Percentiles rank a stretch among this genome's conserved stretches.
phyloP scores from a whole-genome alignment of 2,797 vertebrate species.

The Platyrinchus mystaceus region DNA sequence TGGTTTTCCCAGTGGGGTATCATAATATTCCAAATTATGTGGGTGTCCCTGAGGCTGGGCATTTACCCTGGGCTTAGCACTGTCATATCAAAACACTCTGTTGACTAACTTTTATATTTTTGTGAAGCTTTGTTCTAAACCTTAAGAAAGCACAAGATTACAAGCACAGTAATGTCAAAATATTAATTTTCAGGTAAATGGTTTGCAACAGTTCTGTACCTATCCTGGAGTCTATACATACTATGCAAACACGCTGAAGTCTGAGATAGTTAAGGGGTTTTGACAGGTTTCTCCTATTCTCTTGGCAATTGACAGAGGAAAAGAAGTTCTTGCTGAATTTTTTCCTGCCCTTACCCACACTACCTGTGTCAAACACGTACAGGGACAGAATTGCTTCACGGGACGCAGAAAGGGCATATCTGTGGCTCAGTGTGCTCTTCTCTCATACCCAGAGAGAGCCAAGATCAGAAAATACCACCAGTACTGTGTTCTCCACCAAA shows the following conservation, averaged over 20 bases:
- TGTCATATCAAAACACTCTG: not conserved
- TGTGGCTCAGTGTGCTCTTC: not conserved
- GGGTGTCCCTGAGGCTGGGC: accelerated
- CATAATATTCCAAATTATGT: not conserved
- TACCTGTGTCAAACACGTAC: not conserved
- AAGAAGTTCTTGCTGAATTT: not conserved
- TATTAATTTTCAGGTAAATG: not conserved
- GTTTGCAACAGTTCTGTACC: not conserved
- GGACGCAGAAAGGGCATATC: not conserved
- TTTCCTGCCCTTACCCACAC: not conserved
- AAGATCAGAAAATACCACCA: not conserved
- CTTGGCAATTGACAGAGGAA: not conserved
- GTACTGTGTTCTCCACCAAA: not conserved
- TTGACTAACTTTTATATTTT: not conserved
- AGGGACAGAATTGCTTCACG: not conserved
- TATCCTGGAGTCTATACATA: accelerated
- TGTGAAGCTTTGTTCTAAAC: not conserved
- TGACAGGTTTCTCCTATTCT: not conserved
- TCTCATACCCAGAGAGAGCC: not conserved
- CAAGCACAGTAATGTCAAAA: not conserved
- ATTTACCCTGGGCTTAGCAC: not conserved
- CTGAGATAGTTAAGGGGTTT: not conserved
- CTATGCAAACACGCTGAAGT: not conserved
- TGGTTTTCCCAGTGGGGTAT: not conserved
- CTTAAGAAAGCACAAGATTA: not conserved